These are phyloP conservation scores for Emydocephalus ijimae DNA, from an alignment of 2,113 vertebrate genomes.

Conservation along the genomic window DNA sequence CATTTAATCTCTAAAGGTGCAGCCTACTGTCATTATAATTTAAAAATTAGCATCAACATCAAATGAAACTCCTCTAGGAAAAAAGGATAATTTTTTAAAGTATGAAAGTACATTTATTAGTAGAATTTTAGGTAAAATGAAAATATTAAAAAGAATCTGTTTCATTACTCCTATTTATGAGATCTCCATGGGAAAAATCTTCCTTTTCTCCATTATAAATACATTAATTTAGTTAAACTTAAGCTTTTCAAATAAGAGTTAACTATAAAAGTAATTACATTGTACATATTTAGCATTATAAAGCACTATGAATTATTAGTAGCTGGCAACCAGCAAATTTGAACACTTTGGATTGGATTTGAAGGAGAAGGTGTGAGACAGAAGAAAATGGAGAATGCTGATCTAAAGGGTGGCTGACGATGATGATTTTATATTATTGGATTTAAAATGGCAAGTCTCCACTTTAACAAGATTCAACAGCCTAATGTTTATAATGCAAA, in stretches of 20 bases:
- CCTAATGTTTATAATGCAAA: background rate
- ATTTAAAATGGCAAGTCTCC: background rate
- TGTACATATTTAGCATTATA: background rate
- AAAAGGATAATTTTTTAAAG: background rate
- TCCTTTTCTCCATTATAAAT: background rate
- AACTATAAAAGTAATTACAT: background rate
- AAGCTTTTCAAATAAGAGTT: background rate
- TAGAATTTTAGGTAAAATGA: background rate
- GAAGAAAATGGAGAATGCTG: background rate
- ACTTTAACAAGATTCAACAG: background rate
- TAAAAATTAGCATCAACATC: background rate
- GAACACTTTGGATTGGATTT: background rate
- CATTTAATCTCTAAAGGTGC: background rate
- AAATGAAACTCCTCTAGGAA: background rate
- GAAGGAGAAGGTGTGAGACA: background rate
- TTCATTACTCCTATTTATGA: background rate
- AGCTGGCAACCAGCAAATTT: background rate
- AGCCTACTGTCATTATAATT: background rate
- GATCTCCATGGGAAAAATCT: background rate
- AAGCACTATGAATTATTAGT: background rate
- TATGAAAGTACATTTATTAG: background rate
- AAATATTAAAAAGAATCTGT: background rate
- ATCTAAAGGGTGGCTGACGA: background rate
- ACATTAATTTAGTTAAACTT: background rate
- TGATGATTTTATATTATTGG: background rate